phyloP scores from a whole-genome alignment of 2,888 invertebrate genomes.

The Nemotelus nigrinus region DNA sequence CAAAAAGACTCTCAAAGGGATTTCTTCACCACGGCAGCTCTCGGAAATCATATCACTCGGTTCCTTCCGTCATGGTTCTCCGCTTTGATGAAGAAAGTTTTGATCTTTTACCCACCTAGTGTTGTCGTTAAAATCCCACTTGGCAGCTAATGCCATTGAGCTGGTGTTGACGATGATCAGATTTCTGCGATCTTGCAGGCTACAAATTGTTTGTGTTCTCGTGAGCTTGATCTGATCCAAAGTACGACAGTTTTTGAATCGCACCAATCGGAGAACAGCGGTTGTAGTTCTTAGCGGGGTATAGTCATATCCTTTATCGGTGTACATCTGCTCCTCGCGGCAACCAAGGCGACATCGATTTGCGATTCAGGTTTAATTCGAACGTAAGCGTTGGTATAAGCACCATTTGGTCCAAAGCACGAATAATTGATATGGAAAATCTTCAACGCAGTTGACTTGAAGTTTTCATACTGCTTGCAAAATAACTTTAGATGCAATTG shows the following conservation, averaged over 20 bases:
- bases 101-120: not conserved
- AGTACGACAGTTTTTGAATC: conserved; percentile 13
- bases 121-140: not conserved
- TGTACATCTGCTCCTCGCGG: not conserved
- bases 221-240: not conserved
- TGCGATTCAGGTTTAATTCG: not conserved
- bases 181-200: conserved; percentile 13
- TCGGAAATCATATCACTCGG: not conserved
- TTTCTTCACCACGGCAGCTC: not conserved
- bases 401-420: conserved; percentile 38
- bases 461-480: not conserved
- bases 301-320: not conserved
- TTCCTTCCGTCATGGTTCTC: not conserved
- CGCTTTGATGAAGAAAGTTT: not conserved
- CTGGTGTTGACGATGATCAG: not conserved
- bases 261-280: conserved; percentile 23
- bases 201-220: conserved; percentile 20
- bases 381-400: not conserved
- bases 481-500: not conserved
- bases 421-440: not conserved
- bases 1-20: not conserved
- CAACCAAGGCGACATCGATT: not conserved
- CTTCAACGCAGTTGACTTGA: not conserved
- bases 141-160: not conserved
- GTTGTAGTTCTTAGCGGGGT: not conserved